Evolutionary conservation across 2,113 vertebrate genomes (phyloP).

Genomic region (Pseudopipra pipra): DNA sequence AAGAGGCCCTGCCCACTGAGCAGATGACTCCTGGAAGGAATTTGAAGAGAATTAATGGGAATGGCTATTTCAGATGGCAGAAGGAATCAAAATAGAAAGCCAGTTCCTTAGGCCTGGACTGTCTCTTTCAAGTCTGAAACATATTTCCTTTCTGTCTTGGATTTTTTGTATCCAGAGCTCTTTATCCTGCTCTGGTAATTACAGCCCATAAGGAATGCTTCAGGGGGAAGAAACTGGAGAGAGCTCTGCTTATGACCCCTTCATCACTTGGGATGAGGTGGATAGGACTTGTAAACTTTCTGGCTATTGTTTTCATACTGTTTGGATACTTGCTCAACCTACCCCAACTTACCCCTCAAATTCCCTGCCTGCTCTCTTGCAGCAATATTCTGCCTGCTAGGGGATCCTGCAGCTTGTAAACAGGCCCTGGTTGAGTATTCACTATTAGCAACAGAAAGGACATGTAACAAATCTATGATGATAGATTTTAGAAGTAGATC

Average conservation of each 20-base stretch:
- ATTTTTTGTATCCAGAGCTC: conserved; percentile 11
- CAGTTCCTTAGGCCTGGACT: background rate
- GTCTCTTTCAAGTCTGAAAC: conserved; percentile 46
- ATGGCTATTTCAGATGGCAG: conserved; percentile 61
- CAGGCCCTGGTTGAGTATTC: background rate
- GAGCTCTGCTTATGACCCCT: background rate
- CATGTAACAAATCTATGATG: background rate
- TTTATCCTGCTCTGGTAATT: background rate
- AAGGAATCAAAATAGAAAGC: conserved; percentile 48
- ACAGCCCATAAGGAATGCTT: background rate
- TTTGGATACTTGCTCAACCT: background rate
- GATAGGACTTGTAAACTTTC: background rate
- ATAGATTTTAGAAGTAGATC: background rate
- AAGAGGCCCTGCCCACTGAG: background rate
- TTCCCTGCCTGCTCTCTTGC: background rate
- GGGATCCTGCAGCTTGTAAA: background rate
- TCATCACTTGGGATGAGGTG: background rate
- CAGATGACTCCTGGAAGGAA: conserved; percentile 39
- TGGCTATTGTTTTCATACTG: background rate
- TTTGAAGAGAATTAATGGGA: conserved; percentile 34
- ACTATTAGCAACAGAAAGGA: background rate
- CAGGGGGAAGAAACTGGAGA: background rate
- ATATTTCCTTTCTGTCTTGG: conserved; percentile 42
- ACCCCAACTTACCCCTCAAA: rapidly evolving
- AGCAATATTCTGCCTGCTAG: background rate